These are phyloP conservation scores for Acrobasis repandana DNA, from an alignment of 2,888 invertebrate species.

Conservation along the genomic window DNA sequence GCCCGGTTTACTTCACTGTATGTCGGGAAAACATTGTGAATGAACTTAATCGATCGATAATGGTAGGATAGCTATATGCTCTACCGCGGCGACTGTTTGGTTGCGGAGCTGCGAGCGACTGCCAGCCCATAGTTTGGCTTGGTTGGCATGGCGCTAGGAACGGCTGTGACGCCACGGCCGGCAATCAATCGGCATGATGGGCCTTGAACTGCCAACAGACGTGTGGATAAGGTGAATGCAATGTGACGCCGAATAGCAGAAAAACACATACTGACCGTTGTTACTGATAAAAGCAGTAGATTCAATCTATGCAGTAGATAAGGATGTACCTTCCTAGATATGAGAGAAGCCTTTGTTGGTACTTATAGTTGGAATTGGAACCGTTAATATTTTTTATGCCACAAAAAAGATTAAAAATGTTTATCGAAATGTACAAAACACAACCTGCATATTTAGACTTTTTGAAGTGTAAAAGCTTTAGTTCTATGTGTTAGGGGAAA, in stretches of 20 bases:
- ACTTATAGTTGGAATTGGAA: too few species aligned
- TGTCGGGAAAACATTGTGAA: constrained; percentile 55
- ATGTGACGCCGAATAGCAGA: constrained; percentile 18
- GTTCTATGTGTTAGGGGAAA: too few species aligned
- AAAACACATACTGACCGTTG: constrained; percentile 8
- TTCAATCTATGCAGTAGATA: neutral
- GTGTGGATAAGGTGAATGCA: constrained; percentile 31
- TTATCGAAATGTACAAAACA: too few species aligned
- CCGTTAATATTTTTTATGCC: too few species aligned
- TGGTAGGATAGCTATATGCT: constrained; percentile 40
- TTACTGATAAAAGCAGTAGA: constrained; percentile 2
- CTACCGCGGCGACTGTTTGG: constrained; percentile 40
- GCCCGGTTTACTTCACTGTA: constrained; percentile 39
- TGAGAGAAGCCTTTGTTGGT: neutral
- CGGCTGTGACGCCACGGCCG: constrained; percentile 41
- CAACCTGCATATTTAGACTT: too few species aligned
- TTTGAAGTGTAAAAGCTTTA: too few species aligned
- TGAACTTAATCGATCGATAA: constrained; percentile 44
- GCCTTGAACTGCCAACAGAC: constrained; percentile 44
- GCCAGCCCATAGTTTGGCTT: constrained; percentile 19
- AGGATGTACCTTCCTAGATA: neutral
- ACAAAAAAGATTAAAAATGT: too few species aligned
- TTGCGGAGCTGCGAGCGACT: constrained; percentile 38
- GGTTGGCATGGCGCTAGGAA: constrained; percentile 5
- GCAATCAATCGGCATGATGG: constrained; percentile 49